Percentiles rank a stretch among this genome's conserved stretches.
Conservation (phyloP, 2,797 vertebrate genomes). For the Microctenopoma lineatum region DNA sequence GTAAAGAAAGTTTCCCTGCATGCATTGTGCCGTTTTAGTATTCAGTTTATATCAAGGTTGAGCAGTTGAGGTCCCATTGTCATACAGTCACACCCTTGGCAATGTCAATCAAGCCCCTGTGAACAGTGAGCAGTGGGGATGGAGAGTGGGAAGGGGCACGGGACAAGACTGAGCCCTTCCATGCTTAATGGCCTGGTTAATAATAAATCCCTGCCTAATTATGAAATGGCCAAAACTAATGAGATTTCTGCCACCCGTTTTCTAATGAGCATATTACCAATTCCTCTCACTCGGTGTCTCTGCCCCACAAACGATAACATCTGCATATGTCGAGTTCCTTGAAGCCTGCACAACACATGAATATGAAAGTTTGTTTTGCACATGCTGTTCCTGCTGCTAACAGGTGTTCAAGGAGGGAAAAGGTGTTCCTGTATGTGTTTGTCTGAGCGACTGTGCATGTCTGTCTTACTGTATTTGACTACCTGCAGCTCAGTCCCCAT, state of each 20-base stretch:
- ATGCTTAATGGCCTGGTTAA: conserved; percentile 71
- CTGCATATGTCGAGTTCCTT: conserved; percentile 45
- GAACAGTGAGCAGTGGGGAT: conserved; percentile 30
- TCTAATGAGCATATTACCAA: conserved; percentile 66
- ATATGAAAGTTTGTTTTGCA: conserved; percentile 55
- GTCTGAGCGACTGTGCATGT: neutral
- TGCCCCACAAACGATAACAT: conserved; percentile 43
- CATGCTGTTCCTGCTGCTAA: conserved; percentile 33
- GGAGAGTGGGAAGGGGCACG: conserved; percentile 23
- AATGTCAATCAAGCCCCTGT: conserved; percentile 65
- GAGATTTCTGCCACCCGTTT: conserved; percentile 64
- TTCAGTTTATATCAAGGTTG: conserved; percentile 57
- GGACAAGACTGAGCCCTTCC: conserved; percentile 45
- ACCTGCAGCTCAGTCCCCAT: neutral
- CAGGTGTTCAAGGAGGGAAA: conserved; percentile 30
- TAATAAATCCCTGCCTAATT: conserved; percentile 74
- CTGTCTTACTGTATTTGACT: neutral
- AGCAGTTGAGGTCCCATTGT: conserved; percentile 56
- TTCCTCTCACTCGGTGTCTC: conserved; percentile 43
- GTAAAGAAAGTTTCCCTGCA: conserved; percentile 17
- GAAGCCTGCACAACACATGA: conserved; percentile 39
- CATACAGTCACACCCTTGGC: conserved; percentile 49
- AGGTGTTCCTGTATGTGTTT: conserved; percentile 14
- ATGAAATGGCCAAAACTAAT: conserved; percentile 72
- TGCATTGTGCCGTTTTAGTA: conserved; percentile 43